Percentiles rank a stretch among this genome's conserved stretches.
phyloP scores from a whole-genome alignment of 2,888 invertebrate species.

The Hofmannophila pseudospretella region DNA sequence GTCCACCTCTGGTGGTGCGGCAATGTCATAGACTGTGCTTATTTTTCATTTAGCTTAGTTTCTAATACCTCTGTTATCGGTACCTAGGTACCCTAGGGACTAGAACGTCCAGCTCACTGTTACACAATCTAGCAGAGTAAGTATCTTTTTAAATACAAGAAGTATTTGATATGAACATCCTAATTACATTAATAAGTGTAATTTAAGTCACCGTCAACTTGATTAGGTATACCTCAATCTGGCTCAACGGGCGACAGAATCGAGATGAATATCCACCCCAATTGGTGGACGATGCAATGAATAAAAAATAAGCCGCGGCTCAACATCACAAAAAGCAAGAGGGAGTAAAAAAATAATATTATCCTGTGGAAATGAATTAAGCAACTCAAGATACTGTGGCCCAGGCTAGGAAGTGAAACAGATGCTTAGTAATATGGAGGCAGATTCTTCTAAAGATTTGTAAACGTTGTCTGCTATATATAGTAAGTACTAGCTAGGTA shows the following conservation, averaged over 20 bases:
- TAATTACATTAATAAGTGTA: neutral
- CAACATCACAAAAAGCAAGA: conserved; percentile 59
- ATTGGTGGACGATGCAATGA: conserved; percentile 50
- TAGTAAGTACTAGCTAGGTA: no score
- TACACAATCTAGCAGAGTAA: no score
- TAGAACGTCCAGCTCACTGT: conserved; percentile 1
- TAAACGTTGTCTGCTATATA: no score
- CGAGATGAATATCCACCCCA: conserved; percentile 63
- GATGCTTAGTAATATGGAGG: conserved; percentile 15
- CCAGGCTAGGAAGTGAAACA: conserved; percentile 21
- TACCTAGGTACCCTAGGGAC: conserved; percentile 29
- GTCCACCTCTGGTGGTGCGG: neutral
- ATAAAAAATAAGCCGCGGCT: conserved; percentile 74
- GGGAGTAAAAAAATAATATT: conserved; percentile 78
- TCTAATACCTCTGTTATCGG: no score
- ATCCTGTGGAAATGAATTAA: conserved; percentile 78
- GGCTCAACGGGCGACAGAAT: conserved; percentile 46
- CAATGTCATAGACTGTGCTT: no score
- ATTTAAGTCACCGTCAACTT: conserved; percentile 36
- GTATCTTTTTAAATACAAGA: no score
- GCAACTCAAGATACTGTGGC: conserved; percentile 64
- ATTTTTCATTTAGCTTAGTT: no score
- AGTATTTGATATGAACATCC: no score
- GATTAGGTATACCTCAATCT: conserved; percentile 64
- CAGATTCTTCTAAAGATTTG: conserved; percentile 19